A percentile compares a stretch with the other conserved stretches of the same genome.
Evolutionary conservation across 35 echinoderm and acorn worm species (phyloP).

Genomic region (Acanthaster planci): DNA sequence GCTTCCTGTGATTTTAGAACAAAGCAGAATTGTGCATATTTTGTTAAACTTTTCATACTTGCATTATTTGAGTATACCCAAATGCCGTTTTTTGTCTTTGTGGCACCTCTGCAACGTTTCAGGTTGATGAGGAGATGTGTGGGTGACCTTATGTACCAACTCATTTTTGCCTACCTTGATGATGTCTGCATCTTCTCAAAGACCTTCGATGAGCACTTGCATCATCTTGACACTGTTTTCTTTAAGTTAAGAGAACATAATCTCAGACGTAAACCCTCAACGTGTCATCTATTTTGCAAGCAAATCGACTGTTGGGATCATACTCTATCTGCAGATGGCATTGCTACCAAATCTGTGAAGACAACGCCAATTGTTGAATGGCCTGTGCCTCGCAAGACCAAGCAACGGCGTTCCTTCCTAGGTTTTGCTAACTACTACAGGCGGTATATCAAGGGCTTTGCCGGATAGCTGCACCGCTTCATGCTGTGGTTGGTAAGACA

Average conservation of each 20-base stretch:
- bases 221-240: conserved; percentile 37
- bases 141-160: conserved; percentile 52
- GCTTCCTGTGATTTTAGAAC: no score
- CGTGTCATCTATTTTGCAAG: conserved; percentile 12
- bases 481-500: no score
- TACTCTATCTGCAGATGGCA: conserved; percentile 23
- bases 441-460: not conserved
- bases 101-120: conserved; percentile 34
- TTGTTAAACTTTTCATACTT: no score
- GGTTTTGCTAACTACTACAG: not conserved
- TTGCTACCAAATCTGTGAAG: conserved; percentile 25
- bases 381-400: not conserved
- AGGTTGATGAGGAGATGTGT: conserved; percentile 52
- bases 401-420: not conserved
- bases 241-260: conserved; percentile 9
- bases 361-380: conserved; percentile 50
- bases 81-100: conserved; percentile 47
- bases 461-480: not conserved
- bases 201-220: conserved; percentile 52
- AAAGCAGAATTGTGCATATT: no score
- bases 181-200: conserved; percentile 67
- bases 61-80: no score
- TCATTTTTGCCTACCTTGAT: conserved; percentile 60
- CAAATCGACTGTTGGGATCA: not conserved
- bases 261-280: conserved; percentile 1